Evolutionary conservation across 2,888 invertebrate species (phyloP), one percentile per base, ranked within the genome.

Genomic region (Theretra japonica): DNA sequence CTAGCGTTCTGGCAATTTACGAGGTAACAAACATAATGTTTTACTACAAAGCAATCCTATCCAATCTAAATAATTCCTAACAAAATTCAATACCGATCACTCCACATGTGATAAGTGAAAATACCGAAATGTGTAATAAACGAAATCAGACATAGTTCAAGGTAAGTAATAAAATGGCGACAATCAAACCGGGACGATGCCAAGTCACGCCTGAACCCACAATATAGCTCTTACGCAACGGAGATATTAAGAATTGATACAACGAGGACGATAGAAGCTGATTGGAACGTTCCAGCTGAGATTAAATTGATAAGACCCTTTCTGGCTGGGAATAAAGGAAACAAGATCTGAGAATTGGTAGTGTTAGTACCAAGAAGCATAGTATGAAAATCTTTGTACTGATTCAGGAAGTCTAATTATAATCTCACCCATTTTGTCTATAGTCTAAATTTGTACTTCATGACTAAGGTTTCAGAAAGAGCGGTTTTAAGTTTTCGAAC

Each of bases 191-290:
- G 30, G 30, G 25, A 17, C 25, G 25, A 17, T 60, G 33, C 60
- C 33, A 60, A 33, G 60, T 30, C 60, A 60, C 33, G 30, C 7
- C 3, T 19, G 25, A 17, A 33, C 19, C 15, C 41, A 21, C 58
- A 23, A 58, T 58, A 25, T n/a, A n/a, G n/a, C n/a, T n/a, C 19
- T 41, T 41, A 21, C 41, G 41, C 21, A 62, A 60, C 28, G 8
- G 30, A 53, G n/a, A 74, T 77, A 79, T 81, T 76, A 73, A 76
- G 73, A 74, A 77, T 62, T 21, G 72, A 68, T 62, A 76, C 70
- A 62, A 41, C 19, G 28, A 53, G 5, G 23, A 8, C 15, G 7
- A 58, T 58, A 58, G 41, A 62, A 41, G 7, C 33, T 41, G 15
- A 41, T 41, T 62, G 60, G 60, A 60, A 28, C 33, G 41, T 15